Evolutionary conservation across 2,797 vertebrate species (phyloP).

Genomic region (Pyrocephalus nanus): DNA sequence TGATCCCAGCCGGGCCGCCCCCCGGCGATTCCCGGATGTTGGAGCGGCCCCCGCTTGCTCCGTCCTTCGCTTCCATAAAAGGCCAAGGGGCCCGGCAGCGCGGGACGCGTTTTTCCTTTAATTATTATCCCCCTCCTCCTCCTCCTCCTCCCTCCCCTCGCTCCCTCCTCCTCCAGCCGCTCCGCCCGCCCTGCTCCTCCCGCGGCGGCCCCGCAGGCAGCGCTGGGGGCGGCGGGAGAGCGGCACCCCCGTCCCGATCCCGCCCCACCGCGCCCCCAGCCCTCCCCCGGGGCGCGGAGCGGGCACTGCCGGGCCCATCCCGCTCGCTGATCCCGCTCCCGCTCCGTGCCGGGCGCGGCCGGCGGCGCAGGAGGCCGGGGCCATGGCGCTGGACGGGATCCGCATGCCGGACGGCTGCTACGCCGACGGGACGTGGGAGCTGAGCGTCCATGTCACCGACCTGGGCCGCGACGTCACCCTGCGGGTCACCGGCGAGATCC

Average conservation of each 20-base stretch:
- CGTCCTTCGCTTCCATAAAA: constrained; percentile 62
- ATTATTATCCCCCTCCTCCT: neutral
- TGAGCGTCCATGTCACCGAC: constrained; percentile 97
- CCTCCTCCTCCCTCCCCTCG: neutral
- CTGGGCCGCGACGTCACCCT: constrained; percentile 94
- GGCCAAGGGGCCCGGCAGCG: constrained; percentile 47
- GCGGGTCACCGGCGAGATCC: constrained; percentile 96
- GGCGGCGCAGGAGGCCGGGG: constrained; percentile 42
- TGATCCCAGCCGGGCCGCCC: neutral
- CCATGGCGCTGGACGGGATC: constrained; percentile 97
- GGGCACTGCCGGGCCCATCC: neutral
- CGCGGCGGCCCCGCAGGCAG: constrained; percentile 28
- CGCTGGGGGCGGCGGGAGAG: neutral
- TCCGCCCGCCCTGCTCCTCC: neutral
- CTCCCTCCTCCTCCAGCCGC: neutral
- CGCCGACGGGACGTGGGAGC: constrained; percentile 97
- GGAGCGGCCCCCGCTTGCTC: constrained; percentile 42
- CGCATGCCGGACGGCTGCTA: constrained; percentile 99
- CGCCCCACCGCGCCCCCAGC: neutral
- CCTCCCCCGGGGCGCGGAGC: neutral
- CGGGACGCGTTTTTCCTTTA: constrained; percentile 42
- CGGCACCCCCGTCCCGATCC: neutral
- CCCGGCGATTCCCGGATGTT: constrained; percentile 54
- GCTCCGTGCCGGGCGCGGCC: neutral
- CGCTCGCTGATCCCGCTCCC: neutral